These are phyloP conservation scores for Cyrtodaria siliqua DNA, from an alignment of 2,888 invertebrate species.

Conservation along the genomic window DNA sequence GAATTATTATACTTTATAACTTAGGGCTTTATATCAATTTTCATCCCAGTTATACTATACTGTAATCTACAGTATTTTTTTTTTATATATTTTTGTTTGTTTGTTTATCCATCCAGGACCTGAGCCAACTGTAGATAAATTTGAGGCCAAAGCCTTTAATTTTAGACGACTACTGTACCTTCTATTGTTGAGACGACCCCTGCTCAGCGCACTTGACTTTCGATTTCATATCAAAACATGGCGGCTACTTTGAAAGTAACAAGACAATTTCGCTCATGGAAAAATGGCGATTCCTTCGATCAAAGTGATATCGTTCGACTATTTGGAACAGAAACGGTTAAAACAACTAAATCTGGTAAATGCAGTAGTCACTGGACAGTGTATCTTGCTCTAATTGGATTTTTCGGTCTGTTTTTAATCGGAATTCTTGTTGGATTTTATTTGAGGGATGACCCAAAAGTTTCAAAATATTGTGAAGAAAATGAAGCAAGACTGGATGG, in stretches of 20 bases:
- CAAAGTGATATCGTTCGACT: slow-evolving; percentile 62
- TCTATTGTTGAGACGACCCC: slow-evolving; percentile 31
- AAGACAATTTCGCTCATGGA: slow-evolving; percentile 67
- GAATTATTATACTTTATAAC: too few species aligned
- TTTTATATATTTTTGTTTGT: too few species aligned
- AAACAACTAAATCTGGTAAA: slow-evolving; percentile 49
- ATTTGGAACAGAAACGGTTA: slow-evolving; percentile 53
- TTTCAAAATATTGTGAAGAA: slow-evolving; percentile 16
- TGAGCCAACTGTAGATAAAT: too few species aligned
- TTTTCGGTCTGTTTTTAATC: slow-evolving; percentile 72
- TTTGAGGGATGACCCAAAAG: slow-evolving; percentile 70
- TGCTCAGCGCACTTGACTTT: slow-evolving; percentile 9
- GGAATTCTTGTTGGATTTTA: slow-evolving; percentile 77
- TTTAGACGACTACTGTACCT: too few species aligned
- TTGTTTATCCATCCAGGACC: too few species aligned
- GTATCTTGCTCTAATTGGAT: slow-evolving; percentile 66
- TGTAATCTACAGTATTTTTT: too few species aligned
- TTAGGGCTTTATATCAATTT: too few species aligned
- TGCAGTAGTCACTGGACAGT: slow-evolving; percentile 70
- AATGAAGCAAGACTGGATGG: slow-evolving; percentile 51
- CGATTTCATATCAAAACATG: slow-evolving; percentile 59
- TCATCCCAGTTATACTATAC: too few species aligned
- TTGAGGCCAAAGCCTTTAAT: too few species aligned
- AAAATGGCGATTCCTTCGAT: slow-evolving; percentile 64
- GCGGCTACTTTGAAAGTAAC: slow-evolving; percentile 59